Conservation (phyloP, 2,888 invertebrate species). For the Protodeltote pygarga region DNA sequence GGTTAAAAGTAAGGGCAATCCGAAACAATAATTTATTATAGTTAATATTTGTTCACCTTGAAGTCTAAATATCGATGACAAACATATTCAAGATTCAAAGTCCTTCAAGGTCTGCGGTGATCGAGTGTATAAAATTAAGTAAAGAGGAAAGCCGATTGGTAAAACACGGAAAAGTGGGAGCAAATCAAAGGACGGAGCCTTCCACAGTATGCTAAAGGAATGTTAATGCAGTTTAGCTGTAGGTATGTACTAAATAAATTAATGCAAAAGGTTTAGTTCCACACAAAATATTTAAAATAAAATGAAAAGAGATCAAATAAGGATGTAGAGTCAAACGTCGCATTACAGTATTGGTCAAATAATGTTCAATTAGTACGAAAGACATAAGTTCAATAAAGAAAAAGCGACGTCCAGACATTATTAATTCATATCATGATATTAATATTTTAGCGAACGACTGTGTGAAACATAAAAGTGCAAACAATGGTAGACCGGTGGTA, state of each 20-base stretch:
- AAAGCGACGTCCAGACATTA: too few relatives aligned
- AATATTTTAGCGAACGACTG: too few relatives aligned
- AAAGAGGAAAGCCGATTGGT: conserved; percentile 30
- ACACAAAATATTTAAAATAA: neutral
- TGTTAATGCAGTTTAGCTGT: conserved; percentile 36
- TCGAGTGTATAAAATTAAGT: conserved; percentile 7
- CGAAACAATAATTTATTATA: too few relatives aligned
- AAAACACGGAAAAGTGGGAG: conserved; percentile 32
- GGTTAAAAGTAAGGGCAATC: too few relatives aligned
- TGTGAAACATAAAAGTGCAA: too few relatives aligned
- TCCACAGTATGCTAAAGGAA: conserved; percentile 47
- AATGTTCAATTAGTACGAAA: too few relatives aligned
- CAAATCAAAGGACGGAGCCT: conserved; percentile 52
- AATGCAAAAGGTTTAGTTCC: conserved; percentile 1
- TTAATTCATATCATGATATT: too few relatives aligned
- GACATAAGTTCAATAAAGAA: too few relatives aligned
- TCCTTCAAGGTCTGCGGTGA: conserved; percentile 32
- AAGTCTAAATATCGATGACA: conserved; percentile 19
- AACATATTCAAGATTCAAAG: conserved; percentile 30
- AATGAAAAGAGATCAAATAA: too few relatives aligned
- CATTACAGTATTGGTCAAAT: too few relatives aligned
- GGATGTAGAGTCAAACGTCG: too few relatives aligned
- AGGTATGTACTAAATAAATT: neutral
- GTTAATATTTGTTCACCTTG: conserved; percentile 20
- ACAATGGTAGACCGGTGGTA: too few relatives aligned